Percentiles rank a stretch among this genome's conserved stretches.
These are phyloP conservation scores for Agonopterix alstromeriana DNA, from an alignment of 2,888 invertebrate species.

Conservation along the genomic window DNA sequence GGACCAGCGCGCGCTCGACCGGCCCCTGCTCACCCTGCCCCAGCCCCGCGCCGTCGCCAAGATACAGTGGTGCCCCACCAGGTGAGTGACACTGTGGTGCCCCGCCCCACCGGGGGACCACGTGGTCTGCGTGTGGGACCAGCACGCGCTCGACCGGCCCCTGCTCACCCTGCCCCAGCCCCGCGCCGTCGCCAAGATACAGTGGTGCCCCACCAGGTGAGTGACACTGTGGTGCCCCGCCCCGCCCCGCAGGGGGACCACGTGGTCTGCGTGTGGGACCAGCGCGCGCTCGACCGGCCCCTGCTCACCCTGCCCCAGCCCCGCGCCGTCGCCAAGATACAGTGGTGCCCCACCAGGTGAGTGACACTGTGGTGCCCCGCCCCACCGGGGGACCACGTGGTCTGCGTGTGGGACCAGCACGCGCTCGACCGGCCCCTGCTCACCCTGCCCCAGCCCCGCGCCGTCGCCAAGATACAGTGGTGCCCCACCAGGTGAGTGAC, in stretches of 20 bases:
- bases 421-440: slow-evolving; percentile 90
- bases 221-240: slow-evolving; percentile 67
- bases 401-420: slow-evolving; percentile 92
- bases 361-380: slow-evolving; percentile 67
- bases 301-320: slow-evolving; percentile 81
- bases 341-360: slow-evolving; percentile 91
- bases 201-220: slow-evolving; percentile 91
- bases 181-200: slow-evolving; percentile 83
- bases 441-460: slow-evolving; percentile 80
- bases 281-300: slow-evolving; percentile 90
- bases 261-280: slow-evolving; percentile 92
- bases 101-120: slow-evolving; percentile 86
- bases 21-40: slow-evolving; percentile 85
- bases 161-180: slow-evolving; percentile 81
- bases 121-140: slow-evolving; percentile 92
- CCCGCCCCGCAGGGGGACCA: slow-evolving; percentile 89
- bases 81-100: slow-evolving; percentile 52
- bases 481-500: slow-evolving; percentile 85
- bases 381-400: slow-evolving; percentile 86
- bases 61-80: slow-evolving; percentile 93
- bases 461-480: slow-evolving; percentile 88
- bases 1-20: slow-evolving; percentile 92
- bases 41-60: slow-evolving; percentile 81
- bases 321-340: slow-evolving; percentile 83
- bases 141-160: slow-evolving; percentile 90